Evolutionary conservation across 2,113 vertebrate genomes (phyloP), one percentile per base, ranked within the genome.

Genomic region (Mesocricetus auratus): DNA sequence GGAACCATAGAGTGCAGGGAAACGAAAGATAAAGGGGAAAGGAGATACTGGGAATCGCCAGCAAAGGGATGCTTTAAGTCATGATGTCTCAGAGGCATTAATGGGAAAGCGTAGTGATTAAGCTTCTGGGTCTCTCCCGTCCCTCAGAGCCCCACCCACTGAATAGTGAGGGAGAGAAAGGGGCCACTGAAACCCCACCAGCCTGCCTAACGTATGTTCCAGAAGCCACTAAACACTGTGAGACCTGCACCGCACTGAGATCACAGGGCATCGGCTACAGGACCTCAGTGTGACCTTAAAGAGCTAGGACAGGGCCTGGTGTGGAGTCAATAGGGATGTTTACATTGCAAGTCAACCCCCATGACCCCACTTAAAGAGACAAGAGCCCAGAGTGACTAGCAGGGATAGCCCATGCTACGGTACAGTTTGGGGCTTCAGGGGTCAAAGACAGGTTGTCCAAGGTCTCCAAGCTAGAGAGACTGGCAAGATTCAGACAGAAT

Each of bases 11-110:
- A 85, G 50, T 7, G 12, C 2, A 8, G 19, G 69, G 78, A 93
- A 91, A 47, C 33, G 60, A 91, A 94, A 97, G 90, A 81, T 15
- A 95, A 94, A 90, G 47, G 42, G 68, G 82, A 81, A 39, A 78
- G 66, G 68, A 68, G 89, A 86, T 53, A 36, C 56, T 83, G 56
- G 86, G 68, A 87, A 66, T 91, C 62, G 79, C 83, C 91, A 69
- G 66, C 47, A 86, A 96, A 75, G 31, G 21, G 45, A 88, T 73
- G 31, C 42, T 79, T 79, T 71, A 83, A 96, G 74, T 85, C 4
- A 90, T 4, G 17, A 39, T 88, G 6, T 39, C 75, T 83, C 33
- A 24, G 4, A 86, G 66, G 64, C 60, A 47, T 82, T 81, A 77
- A 75, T 8, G 56, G 31, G 29, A 66, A 94, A n/a, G 15, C 58